Base-by-base conservation (phyloP, 2,113 vertebrate species). In the Sinocyclocheilus anshuiensis region DNA sequence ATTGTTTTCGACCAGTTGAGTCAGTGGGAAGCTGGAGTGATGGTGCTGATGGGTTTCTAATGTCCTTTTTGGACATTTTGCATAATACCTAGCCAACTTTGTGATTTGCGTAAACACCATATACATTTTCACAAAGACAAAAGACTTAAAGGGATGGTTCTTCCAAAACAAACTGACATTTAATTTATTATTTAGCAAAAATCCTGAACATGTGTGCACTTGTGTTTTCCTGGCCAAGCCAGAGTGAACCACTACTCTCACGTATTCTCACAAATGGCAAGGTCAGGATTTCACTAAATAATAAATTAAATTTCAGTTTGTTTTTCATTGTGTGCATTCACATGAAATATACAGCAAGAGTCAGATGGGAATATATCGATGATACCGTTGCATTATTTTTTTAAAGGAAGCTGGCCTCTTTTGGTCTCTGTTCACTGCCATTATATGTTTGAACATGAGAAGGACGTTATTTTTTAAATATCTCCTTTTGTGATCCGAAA, bases 1-100 rank as follows among this genome's bases (percentile, higher is more conserved):
- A 83, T 72, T 71, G 48, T 48, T 55, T 83, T 72, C 65, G 81
- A 83, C 65, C 65, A 67, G 22, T 29, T 10, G 61, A 81, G 63
- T 65, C 61, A 22, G 24, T 18, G 15, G 59, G n/a, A 81, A 42
- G 20, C 26, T 20, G 65, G 13, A 72, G 29, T 12, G 16, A 72
- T 69, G 18, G 4, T 24, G 72, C 65, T 55, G 81, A 72, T 36
- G 45, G 45, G 3, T 33, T 69, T 13, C 24, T 33, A 72, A 71
- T 72, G 24, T 71, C 5, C 20, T 53, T 69, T 45, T 83, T 83
- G 48, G 48, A 72, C 18, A 83, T 53, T 71, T 36, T 69, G 26
- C 10, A 83, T 55, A 55, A 36, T 81, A 81, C 22, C 10, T 36
- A 61, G 26, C 20, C 29, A 61, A 29, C 53, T 65, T 3, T 65